These are phyloP conservation scores for Macquaria australasica DNA, from an alignment of 2,113 vertebrate genomes.

Conservation along the genomic window DNA sequence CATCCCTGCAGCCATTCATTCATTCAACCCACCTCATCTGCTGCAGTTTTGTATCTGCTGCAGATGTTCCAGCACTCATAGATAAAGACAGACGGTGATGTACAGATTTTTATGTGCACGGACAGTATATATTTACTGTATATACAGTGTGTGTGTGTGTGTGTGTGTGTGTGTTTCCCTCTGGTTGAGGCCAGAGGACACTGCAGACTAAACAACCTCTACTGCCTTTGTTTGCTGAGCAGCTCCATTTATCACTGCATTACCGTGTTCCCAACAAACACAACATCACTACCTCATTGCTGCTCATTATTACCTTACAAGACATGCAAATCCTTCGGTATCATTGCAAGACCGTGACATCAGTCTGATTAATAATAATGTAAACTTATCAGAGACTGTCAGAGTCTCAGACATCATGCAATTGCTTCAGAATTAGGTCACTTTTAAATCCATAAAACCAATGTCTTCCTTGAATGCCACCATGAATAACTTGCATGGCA, in stretches of 20 bases:
- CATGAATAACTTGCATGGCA: background rate
- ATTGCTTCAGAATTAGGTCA: constrained; percentile 5
- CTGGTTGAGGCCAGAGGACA: constrained; percentile 48
- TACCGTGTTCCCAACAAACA: background rate
- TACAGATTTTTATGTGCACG: background rate
- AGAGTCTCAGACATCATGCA: background rate
- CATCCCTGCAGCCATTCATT: constrained; percentile 24
- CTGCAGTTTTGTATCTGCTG: constrained; percentile 29
- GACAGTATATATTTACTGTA: background rate
- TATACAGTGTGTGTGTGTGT: background rate
- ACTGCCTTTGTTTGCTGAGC: constrained; percentile 31
- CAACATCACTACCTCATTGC: background rate
- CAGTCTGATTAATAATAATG: background rate
- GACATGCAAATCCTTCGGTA: background rate
- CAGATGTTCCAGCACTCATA: constrained; percentile 25
- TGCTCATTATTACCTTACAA: background rate
- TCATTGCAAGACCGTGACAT: background rate
- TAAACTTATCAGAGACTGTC: background rate
- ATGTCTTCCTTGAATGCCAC: constrained; percentile 8
- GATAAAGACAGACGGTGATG: background rate
- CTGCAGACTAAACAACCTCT: constrained; percentile 60
- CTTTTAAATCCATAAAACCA: constrained; percentile 25
- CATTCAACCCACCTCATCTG: constrained; percentile 41
- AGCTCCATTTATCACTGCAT: constrained; percentile 22
- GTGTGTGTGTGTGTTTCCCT: constrained; percentile 14